Base-by-base conservation (phyloP, 1,140 invertebrate species). In the Arion vulgaris region DNA sequence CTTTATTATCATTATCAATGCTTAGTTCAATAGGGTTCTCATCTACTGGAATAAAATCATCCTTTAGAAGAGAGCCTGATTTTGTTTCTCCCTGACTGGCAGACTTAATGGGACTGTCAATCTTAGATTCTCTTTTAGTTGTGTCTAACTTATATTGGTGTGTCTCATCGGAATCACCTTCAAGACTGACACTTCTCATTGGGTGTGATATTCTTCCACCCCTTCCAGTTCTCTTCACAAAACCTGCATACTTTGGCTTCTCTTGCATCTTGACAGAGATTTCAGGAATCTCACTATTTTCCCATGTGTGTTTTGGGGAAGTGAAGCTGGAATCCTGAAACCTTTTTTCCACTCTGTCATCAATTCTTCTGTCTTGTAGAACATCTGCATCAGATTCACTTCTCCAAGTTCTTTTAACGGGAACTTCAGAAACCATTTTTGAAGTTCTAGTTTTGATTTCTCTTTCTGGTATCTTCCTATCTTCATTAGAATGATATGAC, bases 21-120 rank as follows among this genome's bases (percentile, higher is more conserved):
- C 1, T 51, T 34, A 75, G 2, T 53, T 75, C 73, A 53, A 75
- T 75, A 11, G 73, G 73, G 53, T 75, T 75, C 1, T 75, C 73
- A 23, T 53, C 32, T 28, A 75, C 28, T 28, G 38, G 1, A 41
- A n/a, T 28, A 28, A 75, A 51, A 23, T 75, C 15, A 45, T 75
- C 41, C 9, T 17, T n/a, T 23, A 45, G 2, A n/a, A 19, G 13
- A 51, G 13, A n/a, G 0, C 28, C 32, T 53, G 38, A 26, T 34
- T 32, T 32, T 28, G 17, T 45, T 51, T 51, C 15, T 15, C 4
- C 23, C 41, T 45, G 39, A 34, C n/a, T 49, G 32, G 28, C 26
- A 0, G 17, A 11, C 19, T 49, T 53, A 66, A 2, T 32, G 11
- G 62, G 11, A 28, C 17, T 34, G 1, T 66, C n/a, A 13, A 32